These are phyloP conservation scores for Crotalus helleri DNA, from an alignment of 2,113 vertebrate species.

Conservation along the genomic window DNA sequence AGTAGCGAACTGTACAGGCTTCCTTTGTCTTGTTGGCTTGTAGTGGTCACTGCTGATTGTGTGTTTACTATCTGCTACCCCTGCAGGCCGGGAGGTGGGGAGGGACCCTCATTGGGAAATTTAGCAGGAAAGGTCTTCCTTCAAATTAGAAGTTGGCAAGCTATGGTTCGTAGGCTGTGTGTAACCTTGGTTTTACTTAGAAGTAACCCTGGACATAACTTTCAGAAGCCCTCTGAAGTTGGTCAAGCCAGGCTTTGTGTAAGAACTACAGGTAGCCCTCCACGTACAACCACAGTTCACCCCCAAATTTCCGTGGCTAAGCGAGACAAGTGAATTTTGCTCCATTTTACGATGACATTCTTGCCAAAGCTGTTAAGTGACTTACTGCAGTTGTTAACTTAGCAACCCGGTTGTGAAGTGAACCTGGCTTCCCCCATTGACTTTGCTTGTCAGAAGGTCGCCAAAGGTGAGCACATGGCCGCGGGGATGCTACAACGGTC, in stretches of 20 bases:
- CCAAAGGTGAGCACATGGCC: too few relatives aligned
- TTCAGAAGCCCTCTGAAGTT: not conserved
- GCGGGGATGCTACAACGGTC: too few relatives aligned
- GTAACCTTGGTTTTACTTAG: not conserved
- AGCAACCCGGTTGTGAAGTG: too few relatives aligned
- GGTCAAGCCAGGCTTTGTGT: not conserved
- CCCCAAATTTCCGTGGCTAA: too few relatives aligned
- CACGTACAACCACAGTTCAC: too few relatives aligned
- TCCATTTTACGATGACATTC: too few relatives aligned
- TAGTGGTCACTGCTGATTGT: not conserved
- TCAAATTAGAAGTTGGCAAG: not conserved
- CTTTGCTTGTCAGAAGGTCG: too few relatives aligned
- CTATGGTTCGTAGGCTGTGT: not conserved
- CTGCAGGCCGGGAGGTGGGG: not conserved
- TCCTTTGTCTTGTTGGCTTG: fast-evolving
- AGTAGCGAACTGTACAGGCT: slow-evolving; percentile 30
- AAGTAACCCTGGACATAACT: not conserved
- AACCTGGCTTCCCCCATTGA: too few relatives aligned
- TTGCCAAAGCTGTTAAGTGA: too few relatives aligned
- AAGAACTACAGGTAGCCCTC: not conserved
- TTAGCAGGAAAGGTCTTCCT: not conserved
- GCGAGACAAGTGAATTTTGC: too few relatives aligned
- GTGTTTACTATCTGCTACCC: fast-evolving
- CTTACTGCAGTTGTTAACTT: too few relatives aligned
- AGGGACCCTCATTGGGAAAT: not conserved